These are phyloP conservation scores for Agonum fuliginosum DNA, from an alignment of 2,888 invertebrate species.

Conservation along the genomic window DNA sequence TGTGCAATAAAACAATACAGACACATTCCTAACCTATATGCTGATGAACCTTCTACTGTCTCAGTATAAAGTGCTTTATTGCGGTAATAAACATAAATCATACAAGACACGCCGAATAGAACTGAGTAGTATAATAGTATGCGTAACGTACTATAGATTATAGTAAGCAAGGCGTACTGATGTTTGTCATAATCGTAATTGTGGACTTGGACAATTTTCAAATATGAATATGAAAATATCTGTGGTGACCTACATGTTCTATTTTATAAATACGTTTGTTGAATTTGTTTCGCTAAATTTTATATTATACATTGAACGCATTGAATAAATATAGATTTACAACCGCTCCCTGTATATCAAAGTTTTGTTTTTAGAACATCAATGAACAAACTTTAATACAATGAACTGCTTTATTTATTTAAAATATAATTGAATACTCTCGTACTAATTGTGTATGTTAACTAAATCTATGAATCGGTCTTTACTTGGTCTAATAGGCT, in stretches of 20 bases:
- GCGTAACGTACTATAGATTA: conserved; percentile 20
- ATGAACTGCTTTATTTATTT: no score
- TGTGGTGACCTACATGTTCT: background rate
- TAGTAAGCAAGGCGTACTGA: background rate
- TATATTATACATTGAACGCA: no score
- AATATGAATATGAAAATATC: no score
- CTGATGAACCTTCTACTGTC: conserved; percentile 51
- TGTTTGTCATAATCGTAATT: background rate
- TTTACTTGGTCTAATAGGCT: no score
- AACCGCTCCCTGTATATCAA: no score
- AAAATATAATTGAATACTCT: no score
- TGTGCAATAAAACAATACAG: conserved; percentile 26
- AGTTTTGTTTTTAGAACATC: no score
- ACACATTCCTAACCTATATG: conserved; percentile 53
- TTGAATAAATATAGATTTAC: no score
- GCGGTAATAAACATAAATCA: conserved; percentile 53
- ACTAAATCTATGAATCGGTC: no score
- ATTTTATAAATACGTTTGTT: background rate
- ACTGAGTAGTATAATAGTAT: background rate
- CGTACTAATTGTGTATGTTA: no score
- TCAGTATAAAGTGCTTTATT: conserved; percentile 42
- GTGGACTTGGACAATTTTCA: background rate
- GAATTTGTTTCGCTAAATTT: no score
- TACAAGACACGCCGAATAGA: background rate
- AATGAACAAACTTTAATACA: no score